Evolutionary conservation across 2,888 invertebrate species (phyloP).

Genomic region (Cyaniris semiargus): DNA sequence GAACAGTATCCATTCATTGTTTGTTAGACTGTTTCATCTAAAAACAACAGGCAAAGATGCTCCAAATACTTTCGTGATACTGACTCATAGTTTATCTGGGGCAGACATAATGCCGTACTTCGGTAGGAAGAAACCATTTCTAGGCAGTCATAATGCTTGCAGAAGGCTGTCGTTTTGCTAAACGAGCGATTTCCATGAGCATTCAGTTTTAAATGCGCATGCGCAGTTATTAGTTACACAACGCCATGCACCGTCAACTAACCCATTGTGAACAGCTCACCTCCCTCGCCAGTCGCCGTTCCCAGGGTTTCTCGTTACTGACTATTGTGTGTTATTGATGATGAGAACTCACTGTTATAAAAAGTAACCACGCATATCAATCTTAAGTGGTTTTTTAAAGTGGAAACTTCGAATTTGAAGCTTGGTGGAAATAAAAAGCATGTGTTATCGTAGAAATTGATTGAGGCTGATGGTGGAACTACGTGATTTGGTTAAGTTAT

Average conservation of each 20-base stretch:
- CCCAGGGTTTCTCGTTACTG: background rate
- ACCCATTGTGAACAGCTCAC: constrained; percentile 13
- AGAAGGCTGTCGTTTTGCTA: background rate
- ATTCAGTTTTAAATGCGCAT: background rate
- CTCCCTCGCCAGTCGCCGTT: background rate
- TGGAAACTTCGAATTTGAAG: background rate
- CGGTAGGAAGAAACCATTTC: background rate
- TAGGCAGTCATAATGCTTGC: background rate
- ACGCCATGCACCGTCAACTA: background rate
- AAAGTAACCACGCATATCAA: background rate
- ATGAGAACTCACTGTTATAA: constrained; percentile 5
- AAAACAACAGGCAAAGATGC: background rate
- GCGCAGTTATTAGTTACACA: constrained; percentile 2
- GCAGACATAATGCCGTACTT: background rate
- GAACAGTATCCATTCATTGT: background rate
- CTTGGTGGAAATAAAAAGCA: background rate
- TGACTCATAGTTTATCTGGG: background rate
- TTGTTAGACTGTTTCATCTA: background rate
- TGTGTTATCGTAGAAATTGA: too few species aligned
- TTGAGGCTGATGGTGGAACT: too few species aligned
- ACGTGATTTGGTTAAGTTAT: too few species aligned
- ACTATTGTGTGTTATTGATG: background rate
- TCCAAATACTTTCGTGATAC: background rate
- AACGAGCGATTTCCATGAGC: background rate
- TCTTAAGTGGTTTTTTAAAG: background rate